phyloP scores from a whole-genome alignment of 2,113 vertebrate genomes.

The Triplophysa tibetana region DNA sequence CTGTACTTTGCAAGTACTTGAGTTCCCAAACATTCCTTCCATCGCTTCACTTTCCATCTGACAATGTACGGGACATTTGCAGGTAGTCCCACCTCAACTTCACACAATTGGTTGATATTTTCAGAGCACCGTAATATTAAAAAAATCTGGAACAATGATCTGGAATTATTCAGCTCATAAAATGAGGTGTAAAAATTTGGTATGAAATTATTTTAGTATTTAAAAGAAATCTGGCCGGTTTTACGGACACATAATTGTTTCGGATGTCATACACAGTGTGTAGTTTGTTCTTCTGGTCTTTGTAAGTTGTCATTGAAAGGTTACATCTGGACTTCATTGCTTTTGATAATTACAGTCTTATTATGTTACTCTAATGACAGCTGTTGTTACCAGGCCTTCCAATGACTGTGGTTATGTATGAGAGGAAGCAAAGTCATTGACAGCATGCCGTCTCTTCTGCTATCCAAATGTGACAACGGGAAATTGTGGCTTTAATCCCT shows the following conservation, averaged over 20 bases:
- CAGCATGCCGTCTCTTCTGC: conserved; percentile 16
- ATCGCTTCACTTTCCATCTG: too few relatives aligned
- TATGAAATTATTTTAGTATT: too few relatives aligned
- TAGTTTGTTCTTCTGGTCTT: conserved; percentile 1
- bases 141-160: not conserved
- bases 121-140: not conserved
- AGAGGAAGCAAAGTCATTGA: conserved; percentile 15
- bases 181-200: too few relatives aligned
- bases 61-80: too few relatives aligned
- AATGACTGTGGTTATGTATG: conserved; percentile 31
- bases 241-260: not conserved
- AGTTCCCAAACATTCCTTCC: too few relatives aligned
- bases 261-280: not conserved
- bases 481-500: conserved; percentile 17
- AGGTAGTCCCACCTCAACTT: too few relatives aligned
- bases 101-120: too few relatives aligned
- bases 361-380: conserved; percentile 35
- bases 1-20: too few relatives aligned
- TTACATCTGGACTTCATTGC: conserved; percentile 39
- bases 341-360: conserved; percentile 35
- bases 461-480: conserved; percentile 13
- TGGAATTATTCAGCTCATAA: too few relatives aligned
- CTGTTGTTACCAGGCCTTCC: conserved; percentile 13
- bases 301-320: conserved; percentile 21
- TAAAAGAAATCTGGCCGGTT: not conserved